Evolutionary conservation across 2,797 vertebrate species (phyloP).

Genomic region (Labroides dimidiatus): DNA sequence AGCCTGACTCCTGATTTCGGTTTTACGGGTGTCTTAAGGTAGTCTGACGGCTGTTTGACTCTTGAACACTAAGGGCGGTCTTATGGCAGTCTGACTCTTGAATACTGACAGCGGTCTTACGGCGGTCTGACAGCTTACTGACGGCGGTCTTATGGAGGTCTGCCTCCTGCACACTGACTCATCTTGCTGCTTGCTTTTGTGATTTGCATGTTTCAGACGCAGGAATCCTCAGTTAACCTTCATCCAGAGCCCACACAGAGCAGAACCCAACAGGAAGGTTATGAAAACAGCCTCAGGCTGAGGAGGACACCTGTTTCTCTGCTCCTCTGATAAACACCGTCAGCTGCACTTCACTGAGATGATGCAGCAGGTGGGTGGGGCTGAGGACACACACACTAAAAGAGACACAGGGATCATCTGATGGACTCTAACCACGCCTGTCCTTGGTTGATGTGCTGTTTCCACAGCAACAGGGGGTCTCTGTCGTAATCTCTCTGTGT

Average conservation of each 20-base stretch:
- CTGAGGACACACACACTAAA: constrained; percentile 12
- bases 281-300: no score
- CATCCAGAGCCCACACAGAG: background rate
- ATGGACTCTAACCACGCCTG: constrained; percentile 46
- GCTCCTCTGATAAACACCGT: background rate
- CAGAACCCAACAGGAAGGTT: background rate
- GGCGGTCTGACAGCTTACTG: no score
- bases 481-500: constrained; percentile 47
- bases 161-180: no score
- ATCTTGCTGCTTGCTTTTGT: no score
- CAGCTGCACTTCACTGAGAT: constrained; percentile 16
- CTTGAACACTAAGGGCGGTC: no score
- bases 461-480: constrained; percentile 65
- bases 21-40: no score
- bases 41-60: no score
- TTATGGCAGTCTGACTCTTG: no score
- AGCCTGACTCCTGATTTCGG: no score
- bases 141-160: no score
- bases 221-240: constrained; percentile 44
- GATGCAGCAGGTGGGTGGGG: constrained; percentile 27
- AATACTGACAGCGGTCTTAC: no score
- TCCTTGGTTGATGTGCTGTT: constrained; percentile 72
- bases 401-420: constrained; percentile 30
- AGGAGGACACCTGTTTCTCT: constrained; percentile 45
- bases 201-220: constrained; percentile 40